Percentiles rank a stretch among this genome's conserved stretches.
phyloP scores from a whole-genome alignment of 2,888 invertebrate genomes.

The Ophonus ardosiacus region DNA sequence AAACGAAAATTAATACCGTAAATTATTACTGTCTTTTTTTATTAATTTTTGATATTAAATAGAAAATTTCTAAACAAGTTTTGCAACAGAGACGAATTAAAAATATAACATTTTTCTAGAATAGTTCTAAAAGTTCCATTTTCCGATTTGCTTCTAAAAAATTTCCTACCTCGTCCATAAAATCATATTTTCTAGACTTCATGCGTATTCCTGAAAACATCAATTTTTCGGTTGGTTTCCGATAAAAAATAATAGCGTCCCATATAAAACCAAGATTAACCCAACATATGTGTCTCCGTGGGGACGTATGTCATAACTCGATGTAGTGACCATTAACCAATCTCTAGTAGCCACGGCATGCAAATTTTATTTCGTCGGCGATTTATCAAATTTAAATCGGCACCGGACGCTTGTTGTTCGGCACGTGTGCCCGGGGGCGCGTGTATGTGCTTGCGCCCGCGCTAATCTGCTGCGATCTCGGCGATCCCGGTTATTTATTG shows the following conservation, averaged over 20 bases:
- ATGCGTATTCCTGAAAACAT: too few species aligned
- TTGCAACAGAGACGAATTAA: too few species aligned
- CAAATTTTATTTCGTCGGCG: slow-evolving; percentile 44
- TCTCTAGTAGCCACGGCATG: slow-evolving; percentile 31
- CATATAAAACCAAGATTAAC: slow-evolving; percentile 35
- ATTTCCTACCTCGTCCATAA: too few species aligned
- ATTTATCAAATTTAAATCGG: slow-evolving; percentile 59
- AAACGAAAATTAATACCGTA: too few species aligned
- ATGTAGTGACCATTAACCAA: neutral
- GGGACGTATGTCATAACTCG: slow-evolving; percentile 9
- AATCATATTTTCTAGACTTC: too few species aligned
- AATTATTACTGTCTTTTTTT: too few species aligned
- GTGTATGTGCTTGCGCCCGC: neutral
- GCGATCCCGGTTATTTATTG: slow-evolving; percentile 57
- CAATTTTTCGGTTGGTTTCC: too few species aligned
- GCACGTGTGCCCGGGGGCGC: neutral
- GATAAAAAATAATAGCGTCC: neutral
- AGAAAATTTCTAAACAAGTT: too few species aligned
- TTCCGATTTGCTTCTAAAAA: too few species aligned
- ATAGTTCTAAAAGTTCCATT: too few species aligned
- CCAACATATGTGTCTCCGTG: neutral
- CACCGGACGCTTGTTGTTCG: slow-evolving; percentile 36
- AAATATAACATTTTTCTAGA: too few species aligned
- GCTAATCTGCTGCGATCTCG: slow-evolving; percentile 52
- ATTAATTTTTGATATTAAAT: too few species aligned